phyloP scores from a whole-genome alignment of 2,797 vertebrate genomes.

The Ceyx erithaca region DNA sequence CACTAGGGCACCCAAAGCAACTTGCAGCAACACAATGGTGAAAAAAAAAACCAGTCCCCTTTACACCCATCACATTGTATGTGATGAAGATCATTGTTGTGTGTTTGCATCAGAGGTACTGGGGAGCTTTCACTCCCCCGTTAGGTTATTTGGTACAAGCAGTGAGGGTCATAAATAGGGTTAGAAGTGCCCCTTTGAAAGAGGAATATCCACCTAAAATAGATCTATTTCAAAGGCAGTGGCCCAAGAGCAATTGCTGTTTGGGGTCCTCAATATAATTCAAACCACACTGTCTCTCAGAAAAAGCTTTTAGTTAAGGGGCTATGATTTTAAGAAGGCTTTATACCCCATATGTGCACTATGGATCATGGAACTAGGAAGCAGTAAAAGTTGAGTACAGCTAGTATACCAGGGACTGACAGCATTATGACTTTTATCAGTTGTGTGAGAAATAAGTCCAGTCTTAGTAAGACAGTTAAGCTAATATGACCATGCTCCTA shows the following conservation, averaged over 20 bases:
- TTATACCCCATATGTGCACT: conserved; percentile 12
- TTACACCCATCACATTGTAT: neutral
- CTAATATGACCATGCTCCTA: neutral
- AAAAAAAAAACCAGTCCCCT: neutral
- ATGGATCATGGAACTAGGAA: conserved; percentile 14
- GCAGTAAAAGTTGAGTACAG: conserved; percentile 38
- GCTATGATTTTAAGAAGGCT: conserved; percentile 49
- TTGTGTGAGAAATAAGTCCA: conserved; percentile 38
- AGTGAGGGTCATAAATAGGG: neutral
- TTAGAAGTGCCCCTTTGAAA: neutral
- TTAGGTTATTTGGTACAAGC: neutral
- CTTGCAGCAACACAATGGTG: neutral
- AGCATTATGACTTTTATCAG: conserved; percentile 55
- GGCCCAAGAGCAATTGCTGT: conserved; percentile 12
- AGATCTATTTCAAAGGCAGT: conserved; percentile 11
- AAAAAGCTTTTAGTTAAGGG: conserved; percentile 37
- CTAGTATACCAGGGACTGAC: conserved; percentile 39
- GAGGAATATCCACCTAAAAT: conserved; percentile 33
- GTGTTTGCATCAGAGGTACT: neutral
- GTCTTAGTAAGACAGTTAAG: neutral
- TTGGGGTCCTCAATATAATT: conserved; percentile 26
- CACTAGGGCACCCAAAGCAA: neutral
- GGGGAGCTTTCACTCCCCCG: neutral
- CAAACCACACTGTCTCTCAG: conserved; percentile 23
- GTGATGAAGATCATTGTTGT: neutral